Evolutionary conservation across 2,888 invertebrate species (phyloP).

Genomic region (Coenonympha arcania): DNA sequence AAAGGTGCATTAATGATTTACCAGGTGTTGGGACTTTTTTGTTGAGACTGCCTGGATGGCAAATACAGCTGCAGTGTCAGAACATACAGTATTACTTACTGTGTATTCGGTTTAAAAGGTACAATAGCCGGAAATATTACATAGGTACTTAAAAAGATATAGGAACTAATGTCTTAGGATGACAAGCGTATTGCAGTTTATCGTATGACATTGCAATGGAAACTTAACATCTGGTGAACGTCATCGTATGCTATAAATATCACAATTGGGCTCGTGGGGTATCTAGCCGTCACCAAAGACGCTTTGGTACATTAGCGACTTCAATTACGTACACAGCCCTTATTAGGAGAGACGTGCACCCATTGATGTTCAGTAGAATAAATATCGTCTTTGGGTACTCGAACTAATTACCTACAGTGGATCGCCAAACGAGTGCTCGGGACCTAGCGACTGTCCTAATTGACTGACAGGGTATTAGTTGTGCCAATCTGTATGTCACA

Average conservation of each 20-base stretch:
- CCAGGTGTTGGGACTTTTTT: too few species aligned
- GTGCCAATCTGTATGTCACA: constrained; percentile 15
- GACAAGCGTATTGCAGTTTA: too few species aligned
- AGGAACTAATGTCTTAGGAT: too few species aligned
- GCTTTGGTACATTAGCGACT: constrained; percentile 5
- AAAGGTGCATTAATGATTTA: too few species aligned
- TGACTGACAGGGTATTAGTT: constrained; percentile 22
- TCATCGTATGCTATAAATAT: background rate
- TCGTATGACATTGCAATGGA: too few species aligned
- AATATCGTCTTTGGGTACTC: constrained; percentile 1
- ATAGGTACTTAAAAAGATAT: too few species aligned
- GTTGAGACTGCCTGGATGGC: too few species aligned
- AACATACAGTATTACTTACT: too few species aligned
- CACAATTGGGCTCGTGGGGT: background rate
- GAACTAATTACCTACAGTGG: constrained; percentile 34
- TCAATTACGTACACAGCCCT: background rate
- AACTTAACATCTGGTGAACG: too few species aligned
- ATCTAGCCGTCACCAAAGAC: background rate
- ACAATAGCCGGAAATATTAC: too few species aligned
- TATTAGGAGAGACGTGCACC: constrained; percentile 4
- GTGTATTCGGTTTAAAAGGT: too few species aligned
- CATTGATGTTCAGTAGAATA: constrained; percentile 4
- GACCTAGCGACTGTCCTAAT: constrained; percentile 20
- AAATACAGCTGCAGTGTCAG: too few species aligned
- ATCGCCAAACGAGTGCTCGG: constrained; percentile 32